Base-by-base conservation (phyloP, 1,140 invertebrate species). In the Ceratosolen fusciceps region DNA sequence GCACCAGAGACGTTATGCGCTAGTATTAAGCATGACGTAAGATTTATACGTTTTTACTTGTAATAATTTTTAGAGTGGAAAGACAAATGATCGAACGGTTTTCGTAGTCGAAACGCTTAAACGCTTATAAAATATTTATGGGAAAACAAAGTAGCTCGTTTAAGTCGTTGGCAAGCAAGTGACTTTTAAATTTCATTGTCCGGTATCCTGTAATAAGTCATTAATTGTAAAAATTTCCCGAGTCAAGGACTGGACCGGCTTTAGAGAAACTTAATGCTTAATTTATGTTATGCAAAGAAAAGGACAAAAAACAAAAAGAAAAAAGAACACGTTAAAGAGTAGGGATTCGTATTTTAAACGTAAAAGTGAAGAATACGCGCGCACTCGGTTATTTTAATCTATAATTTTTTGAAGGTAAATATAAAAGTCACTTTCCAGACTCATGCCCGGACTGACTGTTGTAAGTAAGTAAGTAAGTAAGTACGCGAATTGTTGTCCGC, bases 171-270 rank as follows among this genome's bases (percentile, higher is more conserved):
- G 21, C 4, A 2, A 37, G 31, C 60, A 24, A 37, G 14, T 65
- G 31, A n/a, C 60, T 65, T 65, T 65, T 37, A 65, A 65, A 65
- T n/a, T 37, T 65, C 31, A 8, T 65, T 37, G 31, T 65, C 0
- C 8, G 0, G n/a, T n/a, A 5, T n/a, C 34, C 1, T 19, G 60
- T 37, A 37, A 37, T 65, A 65, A 65, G 31, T 37, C 34, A n/a
- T 37, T n/a, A 65, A 5, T n/a, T 21, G 60, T 37, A 65, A 65
- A 21, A 19, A 34, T 7, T 65, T 5, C 29, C 24, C n/a, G 9
- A 34, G 29, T n/a, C 14, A 26, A 37, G 31, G 2, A 24, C 12
- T 31, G 58, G 16, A 4, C 29, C 19, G 8, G 10, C 60, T 65
- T 65, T 3, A 37, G 14, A 29, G 31, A 37, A 37, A 16, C 19